Base-by-base conservation (phyloP, 2,888 invertebrate genomes). In the Mycalesis mineus region DNA sequence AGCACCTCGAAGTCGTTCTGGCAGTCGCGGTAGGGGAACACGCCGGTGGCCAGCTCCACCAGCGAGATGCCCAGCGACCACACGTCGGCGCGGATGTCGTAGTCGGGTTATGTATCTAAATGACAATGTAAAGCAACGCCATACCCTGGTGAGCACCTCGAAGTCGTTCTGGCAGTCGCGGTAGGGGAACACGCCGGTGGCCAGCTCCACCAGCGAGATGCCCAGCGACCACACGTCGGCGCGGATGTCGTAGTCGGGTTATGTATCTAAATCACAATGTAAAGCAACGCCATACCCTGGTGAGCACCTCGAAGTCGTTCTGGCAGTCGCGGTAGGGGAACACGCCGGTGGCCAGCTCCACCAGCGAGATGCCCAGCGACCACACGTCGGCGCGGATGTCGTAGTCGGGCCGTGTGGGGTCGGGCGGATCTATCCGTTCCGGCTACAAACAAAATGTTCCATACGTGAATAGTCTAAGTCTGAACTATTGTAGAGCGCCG, bases 361-460 rank as follows among this genome's bases (percentile, higher is more conserved):
- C 97, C 58, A 97, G 91, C 55, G 97, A 97, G 73, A 97, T 98
- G 68, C 99, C 99, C 68, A 99, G 91, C 67, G 98, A 98, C 99
- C 99, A 99, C 51, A 99, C 99, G 89, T 99, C 99, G 15, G 99
- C 99, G 70, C 99, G 93, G 77, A 99, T 98, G 88, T 99, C 99
- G 84, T 99, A 99, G 87, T 98, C 97, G 54, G 97, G 98, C 78
- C 96, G 94, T 61, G 94, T 93, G 22, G 98, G 98, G 82, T 97
- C 95, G 22, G 96, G 96, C 44, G 96, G 96, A 84, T 98, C 98
- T 84, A 99, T 98, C 71, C 99, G 92, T 90, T 99, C 99, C 51
- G 99, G 99, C 97, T 97, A 74, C 42, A 48, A 15, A 7, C 3
- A 40, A n/a, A 36, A n/a, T n/a, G n/a, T n/a, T n/a, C n/a, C n/a